Percentiles rank a stretch among this genome's conserved stretches.
phyloP scores from a whole-genome alignment of 2,888 invertebrate genomes.

The Julus scandinavius region DNA sequence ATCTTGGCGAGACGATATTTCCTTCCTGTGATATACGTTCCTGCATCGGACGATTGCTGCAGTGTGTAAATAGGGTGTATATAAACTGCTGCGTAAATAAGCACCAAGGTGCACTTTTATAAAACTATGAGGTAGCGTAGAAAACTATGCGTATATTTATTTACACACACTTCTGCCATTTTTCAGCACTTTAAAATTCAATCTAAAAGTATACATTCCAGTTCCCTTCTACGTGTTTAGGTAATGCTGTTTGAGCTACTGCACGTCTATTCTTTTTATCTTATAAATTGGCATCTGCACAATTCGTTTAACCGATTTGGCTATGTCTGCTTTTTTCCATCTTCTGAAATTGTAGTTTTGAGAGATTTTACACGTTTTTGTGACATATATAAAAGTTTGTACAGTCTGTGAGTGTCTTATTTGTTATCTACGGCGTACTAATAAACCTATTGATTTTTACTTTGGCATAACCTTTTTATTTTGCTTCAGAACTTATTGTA shows the following conservation, averaged over 20 bases:
- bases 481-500: background rate
- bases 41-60: background rate
- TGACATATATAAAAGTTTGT: background rate
- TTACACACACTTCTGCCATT: background rate
- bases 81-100: background rate
- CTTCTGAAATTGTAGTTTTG: background rate
- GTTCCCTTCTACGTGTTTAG: background rate
- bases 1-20: constrained; percentile 6
- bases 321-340: background rate
- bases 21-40: constrained; percentile 39
- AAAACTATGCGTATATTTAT: constrained; percentile 17
- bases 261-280: background rate
- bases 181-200: background rate
- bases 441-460: constrained; percentile 17
- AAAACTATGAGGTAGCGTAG: background rate
- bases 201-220: background rate
- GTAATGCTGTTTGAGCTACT: background rate
- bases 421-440: background rate
- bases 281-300: background rate
- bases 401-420: background rate
- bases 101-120: background rate
- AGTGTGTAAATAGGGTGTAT: background rate
- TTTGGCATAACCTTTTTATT: background rate
- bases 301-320: background rate
- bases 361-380: background rate